These are phyloP conservation scores for Trachops cirrhosus DNA, from an alignment of 2,797 vertebrate species.

Conservation along the genomic window DNA sequence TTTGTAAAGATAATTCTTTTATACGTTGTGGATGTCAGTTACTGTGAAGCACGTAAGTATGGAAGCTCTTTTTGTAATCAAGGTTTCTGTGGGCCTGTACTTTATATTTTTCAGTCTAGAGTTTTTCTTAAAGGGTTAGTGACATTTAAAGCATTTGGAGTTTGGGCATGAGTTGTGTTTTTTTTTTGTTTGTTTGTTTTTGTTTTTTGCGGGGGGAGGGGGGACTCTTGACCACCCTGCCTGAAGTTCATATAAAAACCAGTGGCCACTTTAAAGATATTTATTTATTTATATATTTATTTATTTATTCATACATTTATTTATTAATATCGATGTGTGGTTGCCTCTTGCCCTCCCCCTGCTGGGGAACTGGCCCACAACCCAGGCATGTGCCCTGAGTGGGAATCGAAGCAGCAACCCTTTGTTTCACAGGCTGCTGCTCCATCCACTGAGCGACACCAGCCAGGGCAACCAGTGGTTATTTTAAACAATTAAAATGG, in stretches of 20 bases:
- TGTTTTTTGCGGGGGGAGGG: too few species aligned
- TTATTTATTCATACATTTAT: too few species aligned
- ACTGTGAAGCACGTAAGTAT: not conserved
- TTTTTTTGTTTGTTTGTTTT: not conserved
- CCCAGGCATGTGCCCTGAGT: too few species aligned
- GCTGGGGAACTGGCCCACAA: too few species aligned
- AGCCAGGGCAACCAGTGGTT: not conserved
- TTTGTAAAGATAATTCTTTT: conserved; percentile 6
- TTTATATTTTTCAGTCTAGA: not conserved
- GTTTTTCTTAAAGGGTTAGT: not conserved
- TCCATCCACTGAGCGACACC: too few species aligned
- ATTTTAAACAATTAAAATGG: not conserved
- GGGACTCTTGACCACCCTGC: not conserved
- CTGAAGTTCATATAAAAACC: not conserved
- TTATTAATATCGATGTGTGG: too few species aligned
- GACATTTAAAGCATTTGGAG: not conserved
- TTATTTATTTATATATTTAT: too few species aligned
- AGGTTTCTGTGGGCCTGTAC: not conserved
- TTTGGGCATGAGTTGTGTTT: not conserved
- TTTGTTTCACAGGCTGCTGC: too few species aligned
- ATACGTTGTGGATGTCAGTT: not conserved
- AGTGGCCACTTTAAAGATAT: too few species aligned
- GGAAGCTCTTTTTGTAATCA: not conserved
- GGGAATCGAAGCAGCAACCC: too few species aligned
- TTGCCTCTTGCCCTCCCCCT: too few species aligned